Evolutionary conservation across 2,888 invertebrate species (phyloP), one percentile per base, ranked within the genome.

Genomic region (Chrysomela aeneicollis): DNA sequence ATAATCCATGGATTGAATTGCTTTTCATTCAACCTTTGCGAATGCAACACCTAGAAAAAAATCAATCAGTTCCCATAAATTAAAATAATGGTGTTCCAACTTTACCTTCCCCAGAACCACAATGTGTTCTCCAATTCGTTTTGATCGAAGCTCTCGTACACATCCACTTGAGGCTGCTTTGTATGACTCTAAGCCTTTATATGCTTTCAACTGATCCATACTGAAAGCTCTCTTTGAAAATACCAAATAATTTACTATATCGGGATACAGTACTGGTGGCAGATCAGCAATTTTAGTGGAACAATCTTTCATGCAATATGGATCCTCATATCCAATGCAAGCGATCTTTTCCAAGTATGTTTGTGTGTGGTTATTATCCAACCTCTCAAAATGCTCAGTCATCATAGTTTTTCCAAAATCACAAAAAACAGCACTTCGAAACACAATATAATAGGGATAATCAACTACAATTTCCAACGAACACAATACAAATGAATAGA

Each of bases 81-180:
- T n/a, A n/a, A n/a, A n/a, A n/a, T n/a, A n/a, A n/a, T n/a, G n/a
- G n/a, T n/a, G n/a, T n/a, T n/a, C n/a, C 10, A 50, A 50, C 50
- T 50, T 18, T 50, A 50, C 50, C 50, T 50, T 50, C 21, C 50
- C 50, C 50, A 50, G 5, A 50, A 50, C 50, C 3, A 50, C 50
- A 4, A 50, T 50, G 50, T 50, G 21, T 6, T 50, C 50, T 19
- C 21, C 50, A 50, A 50, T 19, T 21, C 18, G 50, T 50, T 50
- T 50, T 18, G 50, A 18, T 6, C n/a, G 50, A 9, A 50, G 32
- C 6, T 35, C 32, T 35, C 32, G 5, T 10, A 35, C 32, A 6
- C 32, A 35, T 9, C 32, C 32, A 50, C 50, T 19, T 50, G 50
- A 50, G 19, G 50, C 50, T 21, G 21, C 21, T 50, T 50, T 50